Conservation (phyloP, 2,113 vertebrate genomes). For the Bostrychus sinensis region DNA sequence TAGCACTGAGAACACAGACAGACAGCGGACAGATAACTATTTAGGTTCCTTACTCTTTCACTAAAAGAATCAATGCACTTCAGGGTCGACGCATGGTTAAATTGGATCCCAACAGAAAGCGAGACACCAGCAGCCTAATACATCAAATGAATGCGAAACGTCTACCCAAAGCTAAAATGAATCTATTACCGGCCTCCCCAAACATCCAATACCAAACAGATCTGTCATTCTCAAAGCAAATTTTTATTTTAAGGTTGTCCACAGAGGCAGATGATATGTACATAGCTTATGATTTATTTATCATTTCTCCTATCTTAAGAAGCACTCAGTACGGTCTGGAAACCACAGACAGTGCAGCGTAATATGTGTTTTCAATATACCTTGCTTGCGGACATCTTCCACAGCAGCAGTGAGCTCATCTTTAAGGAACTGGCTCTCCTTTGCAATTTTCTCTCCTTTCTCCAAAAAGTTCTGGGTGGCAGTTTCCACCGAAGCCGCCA, state of each 20-base stretch:
- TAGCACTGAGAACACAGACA: not conserved
- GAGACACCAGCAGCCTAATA: slow-evolving; percentile 2
- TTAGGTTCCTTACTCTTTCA: slow-evolving; percentile 5
- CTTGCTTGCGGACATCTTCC: slow-evolving; percentile 99
- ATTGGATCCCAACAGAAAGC: not conserved
- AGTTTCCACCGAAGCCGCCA: slow-evolving; percentile 96
- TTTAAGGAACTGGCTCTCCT: slow-evolving; percentile 97
- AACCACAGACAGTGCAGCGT: slow-evolving; percentile 34
- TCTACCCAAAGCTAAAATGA: slow-evolving; percentile 16
- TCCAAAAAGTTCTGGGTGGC: slow-evolving; percentile 98
- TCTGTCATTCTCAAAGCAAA: slow-evolving; percentile 28
- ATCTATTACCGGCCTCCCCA: slow-evolving; percentile 26
- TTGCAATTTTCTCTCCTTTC: slow-evolving; percentile 98
- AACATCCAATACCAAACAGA: slow-evolving; percentile 21
- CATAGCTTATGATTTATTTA: slow-evolving; percentile 58
- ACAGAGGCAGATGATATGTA: slow-evolving; percentile 47
- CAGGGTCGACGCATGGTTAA: slow-evolving; percentile 1
- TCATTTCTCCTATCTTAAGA: slow-evolving; percentile 38
- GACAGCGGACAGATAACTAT: slow-evolving; percentile 7
- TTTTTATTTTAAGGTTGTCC: slow-evolving; percentile 40
- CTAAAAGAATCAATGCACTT: not conserved
- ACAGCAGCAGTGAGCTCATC: slow-evolving; percentile 95
- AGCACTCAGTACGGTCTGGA: slow-evolving; percentile 17
- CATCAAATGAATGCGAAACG: slow-evolving; percentile 18
- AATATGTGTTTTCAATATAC: slow-evolving; percentile 72